phyloP scores from a whole-genome alignment of 1,140 invertebrate species.

The Lordiphosa stackelbergi region DNA sequence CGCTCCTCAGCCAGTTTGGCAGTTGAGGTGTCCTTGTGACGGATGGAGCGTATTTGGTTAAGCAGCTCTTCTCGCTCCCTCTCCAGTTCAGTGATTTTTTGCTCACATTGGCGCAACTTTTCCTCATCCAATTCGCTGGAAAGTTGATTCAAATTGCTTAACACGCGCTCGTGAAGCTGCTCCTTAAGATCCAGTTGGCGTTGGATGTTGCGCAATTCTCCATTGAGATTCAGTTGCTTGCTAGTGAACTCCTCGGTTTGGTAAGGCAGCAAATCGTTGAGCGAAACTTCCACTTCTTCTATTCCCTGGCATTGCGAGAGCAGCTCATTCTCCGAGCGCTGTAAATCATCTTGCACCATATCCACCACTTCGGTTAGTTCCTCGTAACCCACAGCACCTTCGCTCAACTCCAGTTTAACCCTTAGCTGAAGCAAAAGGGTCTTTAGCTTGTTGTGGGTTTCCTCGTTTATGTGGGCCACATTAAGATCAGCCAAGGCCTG shows the following conservation, averaged over 20 bases:
- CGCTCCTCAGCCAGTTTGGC: conserved; percentile 84
- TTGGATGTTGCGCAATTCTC: conserved; percentile 85
- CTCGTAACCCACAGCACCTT: too few species aligned
- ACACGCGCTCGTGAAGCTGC: conserved; percentile 83
- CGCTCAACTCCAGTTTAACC: too few species aligned
- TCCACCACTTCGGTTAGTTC: too few species aligned
- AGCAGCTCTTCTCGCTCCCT: conserved; percentile 86
- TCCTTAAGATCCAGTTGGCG: conserved; percentile 87
- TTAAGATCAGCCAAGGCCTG: too few species aligned
- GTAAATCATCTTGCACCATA: too few species aligned
- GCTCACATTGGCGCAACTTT: conserved; percentile 83
- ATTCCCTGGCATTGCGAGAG: not conserved
- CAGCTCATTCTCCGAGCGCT: too few species aligned
- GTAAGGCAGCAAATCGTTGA: conserved; percentile 8
- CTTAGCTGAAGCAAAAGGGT: too few species aligned
- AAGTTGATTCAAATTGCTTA: conserved; percentile 82
- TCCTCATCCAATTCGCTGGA: conserved; percentile 34
- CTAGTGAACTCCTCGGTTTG: conserved; percentile 54
- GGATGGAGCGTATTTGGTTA: conserved; percentile 80
- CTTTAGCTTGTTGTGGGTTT: too few species aligned
- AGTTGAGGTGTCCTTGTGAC: conserved; percentile 70
- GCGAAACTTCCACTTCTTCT: too few species aligned
- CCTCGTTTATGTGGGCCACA: too few species aligned
- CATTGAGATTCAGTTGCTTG: conserved; percentile 78
- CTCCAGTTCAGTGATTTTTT: conserved; percentile 84